A percentile compares a stretch with the other conserved stretches of the same genome.
Evolutionary conservation across 2,888 invertebrate genomes (phyloP).

Genomic region (Athetis lepigone): DNA sequence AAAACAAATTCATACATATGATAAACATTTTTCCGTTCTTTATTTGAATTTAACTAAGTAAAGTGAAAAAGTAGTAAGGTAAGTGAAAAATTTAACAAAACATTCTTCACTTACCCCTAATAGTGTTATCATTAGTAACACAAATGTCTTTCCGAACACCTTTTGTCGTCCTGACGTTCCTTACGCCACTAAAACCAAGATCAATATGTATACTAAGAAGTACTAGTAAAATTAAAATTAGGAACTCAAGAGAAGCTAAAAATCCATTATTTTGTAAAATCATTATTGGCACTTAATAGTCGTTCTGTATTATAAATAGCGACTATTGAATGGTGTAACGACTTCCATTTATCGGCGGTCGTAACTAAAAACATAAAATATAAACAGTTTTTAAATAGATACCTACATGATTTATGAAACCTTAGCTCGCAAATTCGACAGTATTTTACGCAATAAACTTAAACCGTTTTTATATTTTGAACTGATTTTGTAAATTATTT

Average conservation of each 20-base stretch:
- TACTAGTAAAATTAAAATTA: slow-evolving; percentile 18
- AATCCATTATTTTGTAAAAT: neutral
- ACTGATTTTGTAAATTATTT: too few relatives aligned
- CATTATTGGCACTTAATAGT: slow-evolving; percentile 15
- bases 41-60: too few relatives aligned
- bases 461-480: neutral
- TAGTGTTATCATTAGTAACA: slow-evolving; percentile 1
- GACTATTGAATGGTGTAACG: neutral
- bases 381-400: neutral
- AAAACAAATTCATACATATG: too few relatives aligned
- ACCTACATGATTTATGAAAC: neutral
- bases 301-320: neutral
- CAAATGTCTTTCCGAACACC: slow-evolving; percentile 17
- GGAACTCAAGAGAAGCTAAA: neutral
- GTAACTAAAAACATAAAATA: slow-evolving; percentile 28
- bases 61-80: too few relatives aligned
- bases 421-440: neutral
- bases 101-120: slow-evolving; percentile 46
- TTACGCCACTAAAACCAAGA: neutral
- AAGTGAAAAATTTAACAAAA: too few relatives aligned
- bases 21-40: too few relatives aligned
- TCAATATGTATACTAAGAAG: slow-evolving; percentile 10
- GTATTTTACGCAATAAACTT: neutral
- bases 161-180: too few relatives aligned
- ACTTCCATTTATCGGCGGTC: slow-evolving; percentile 14